Percentiles rank a stretch among this genome's conserved stretches.
phyloP scores from a whole-genome alignment of 1,140 invertebrate genomes.

The Gryllus bimaculatus region DNA sequence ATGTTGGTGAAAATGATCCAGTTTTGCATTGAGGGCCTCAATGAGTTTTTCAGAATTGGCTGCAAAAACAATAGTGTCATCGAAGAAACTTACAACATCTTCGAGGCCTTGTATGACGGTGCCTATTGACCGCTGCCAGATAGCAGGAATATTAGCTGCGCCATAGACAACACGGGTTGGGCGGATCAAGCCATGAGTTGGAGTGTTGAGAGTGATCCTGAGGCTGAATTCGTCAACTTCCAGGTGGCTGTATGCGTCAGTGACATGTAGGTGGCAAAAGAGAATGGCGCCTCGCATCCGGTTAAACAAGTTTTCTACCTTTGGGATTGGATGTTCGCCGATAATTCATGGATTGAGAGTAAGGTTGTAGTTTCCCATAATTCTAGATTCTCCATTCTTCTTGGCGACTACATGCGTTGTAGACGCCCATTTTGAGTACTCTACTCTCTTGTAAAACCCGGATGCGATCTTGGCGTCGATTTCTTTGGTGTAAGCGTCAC shows the following conservation, averaged over 20 bases:
- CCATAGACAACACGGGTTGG: constrained; percentile 24
- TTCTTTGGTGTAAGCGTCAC: too few relatives aligned
- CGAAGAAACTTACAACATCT: constrained; percentile 18
- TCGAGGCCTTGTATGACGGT: background rate
- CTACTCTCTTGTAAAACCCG: constrained; percentile 24
- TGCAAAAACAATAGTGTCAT: constrained; percentile 19
- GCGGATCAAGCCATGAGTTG: constrained; percentile 25
- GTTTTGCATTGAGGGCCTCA: too few relatives aligned
- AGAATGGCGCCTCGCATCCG: too few relatives aligned
- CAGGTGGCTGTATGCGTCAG: constrained; percentile 23
- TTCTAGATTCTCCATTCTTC: too few relatives aligned
- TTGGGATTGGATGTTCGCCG: constrained; percentile 26
- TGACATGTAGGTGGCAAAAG: constrained; percentile 25
- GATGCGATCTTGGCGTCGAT: constrained; percentile 19
- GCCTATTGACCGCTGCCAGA: constrained; percentile 22
- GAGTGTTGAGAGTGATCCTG: too few relatives aligned
- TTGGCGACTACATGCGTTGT: too few relatives aligned
- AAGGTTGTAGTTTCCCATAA: too few relatives aligned
- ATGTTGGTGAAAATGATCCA: too few relatives aligned
- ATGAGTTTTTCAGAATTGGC: constrained; percentile 6
- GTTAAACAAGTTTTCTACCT: constrained; percentile 25
- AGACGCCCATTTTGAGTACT: constrained; percentile 25
- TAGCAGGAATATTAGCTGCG: constrained; percentile 22
- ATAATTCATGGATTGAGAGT: too few relatives aligned
- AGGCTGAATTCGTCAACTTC: constrained; percentile 22